A percentile compares a stretch with the other conserved stretches of the same genome.
Evolutionary conservation across 2,888 invertebrate genomes (phyloP).

Genomic region (Emmelina monodactyla): DNA sequence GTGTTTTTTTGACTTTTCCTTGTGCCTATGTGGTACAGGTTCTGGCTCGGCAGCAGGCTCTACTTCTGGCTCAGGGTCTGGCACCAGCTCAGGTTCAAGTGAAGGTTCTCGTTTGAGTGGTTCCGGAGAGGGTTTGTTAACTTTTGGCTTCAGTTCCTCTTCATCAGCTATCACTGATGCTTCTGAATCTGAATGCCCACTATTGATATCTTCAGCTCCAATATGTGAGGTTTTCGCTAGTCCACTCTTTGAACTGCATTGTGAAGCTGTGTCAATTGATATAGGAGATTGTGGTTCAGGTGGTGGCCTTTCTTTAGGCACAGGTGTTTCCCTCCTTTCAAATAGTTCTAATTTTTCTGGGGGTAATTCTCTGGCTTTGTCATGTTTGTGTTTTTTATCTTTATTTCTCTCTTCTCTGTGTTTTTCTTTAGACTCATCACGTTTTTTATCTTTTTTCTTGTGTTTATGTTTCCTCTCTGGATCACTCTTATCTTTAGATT

Average conservation of each 20-base stretch:
- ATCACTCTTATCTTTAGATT: conserved; percentile 59
- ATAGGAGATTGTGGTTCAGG: conserved; percentile 54
- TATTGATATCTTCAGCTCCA: conserved; percentile 41
- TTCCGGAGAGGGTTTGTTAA: conserved; percentile 41
- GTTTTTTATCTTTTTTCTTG: conserved; percentile 72
- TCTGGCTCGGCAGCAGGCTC: conserved; percentile 25
- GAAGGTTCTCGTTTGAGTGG: conserved; percentile 28
- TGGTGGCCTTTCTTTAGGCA: conserved; percentile 39
- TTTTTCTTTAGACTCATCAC: conserved; percentile 69
- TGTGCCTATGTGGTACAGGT: conserved; percentile 37
- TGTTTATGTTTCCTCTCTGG: conserved; percentile 67
- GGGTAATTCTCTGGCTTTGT: conserved; percentile 52
- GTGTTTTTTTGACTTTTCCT: conserved; percentile 56
- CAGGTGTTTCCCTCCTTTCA: conserved; percentile 47
- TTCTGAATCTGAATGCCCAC: conserved; percentile 57
- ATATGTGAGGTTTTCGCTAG: conserved; percentile 38
- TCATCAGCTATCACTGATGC: conserved; percentile 48
- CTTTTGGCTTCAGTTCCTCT: conserved; percentile 43
- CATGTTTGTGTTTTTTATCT: conserved; percentile 64
- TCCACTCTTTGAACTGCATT: conserved; percentile 58
- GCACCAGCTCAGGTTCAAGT: conserved; percentile 23
- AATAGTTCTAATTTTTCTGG: conserved; percentile 58
- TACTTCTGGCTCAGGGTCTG: conserved; percentile 27
- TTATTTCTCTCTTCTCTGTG: conserved; percentile 61
- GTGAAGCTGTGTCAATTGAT: conserved; percentile 57